These are phyloP conservation scores for Vollenhovia emeryi DNA, from an alignment of 1,140 invertebrate species.

Conservation along the genomic window DNA sequence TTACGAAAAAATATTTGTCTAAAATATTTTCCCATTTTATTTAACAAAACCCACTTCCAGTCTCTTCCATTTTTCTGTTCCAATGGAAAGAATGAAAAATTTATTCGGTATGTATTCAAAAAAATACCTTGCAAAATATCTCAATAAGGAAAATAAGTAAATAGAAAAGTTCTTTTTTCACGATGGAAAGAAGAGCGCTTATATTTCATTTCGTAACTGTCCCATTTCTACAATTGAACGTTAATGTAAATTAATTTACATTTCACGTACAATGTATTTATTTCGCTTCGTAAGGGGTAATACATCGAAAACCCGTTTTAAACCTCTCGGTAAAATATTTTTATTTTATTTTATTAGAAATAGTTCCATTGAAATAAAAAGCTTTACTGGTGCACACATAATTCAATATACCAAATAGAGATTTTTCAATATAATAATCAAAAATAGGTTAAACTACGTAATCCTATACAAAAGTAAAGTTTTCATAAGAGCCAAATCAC, in stretches of 20 bases:
- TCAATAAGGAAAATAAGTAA: neutral
- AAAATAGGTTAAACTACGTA: neutral
- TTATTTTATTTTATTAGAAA: slow-evolving; percentile 13
- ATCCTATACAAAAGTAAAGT: neutral
- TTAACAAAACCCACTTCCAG: neutral
- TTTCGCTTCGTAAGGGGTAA: slow-evolving; percentile 11
- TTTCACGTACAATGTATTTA: slow-evolving; percentile 10
- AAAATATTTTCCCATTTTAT: slow-evolving; percentile 50
- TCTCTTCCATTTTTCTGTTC: slow-evolving; percentile 5
- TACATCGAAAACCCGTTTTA: neutral
- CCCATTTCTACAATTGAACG: slow-evolving; percentile 12
- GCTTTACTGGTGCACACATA: neutral
- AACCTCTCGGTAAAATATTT: neutral
- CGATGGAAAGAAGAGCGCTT: neutral
- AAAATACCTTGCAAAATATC: neutral
- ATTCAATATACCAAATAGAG: neutral
- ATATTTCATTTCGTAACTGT: neutral
- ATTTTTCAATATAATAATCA: neutral
- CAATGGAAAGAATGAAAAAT: neutral
- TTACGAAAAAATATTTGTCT: slow-evolving; percentile 38
- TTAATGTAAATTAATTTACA: slow-evolving; percentile 19
- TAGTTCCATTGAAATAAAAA: slow-evolving; percentile 6
- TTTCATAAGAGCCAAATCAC: neutral
- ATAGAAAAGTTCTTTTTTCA: slow-evolving; percentile 27
- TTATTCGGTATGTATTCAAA: neutral